These are phyloP conservation scores for Microplitis deprimator DNA, from an alignment of 2,888 invertebrate species.

Conservation along the genomic window DNA sequence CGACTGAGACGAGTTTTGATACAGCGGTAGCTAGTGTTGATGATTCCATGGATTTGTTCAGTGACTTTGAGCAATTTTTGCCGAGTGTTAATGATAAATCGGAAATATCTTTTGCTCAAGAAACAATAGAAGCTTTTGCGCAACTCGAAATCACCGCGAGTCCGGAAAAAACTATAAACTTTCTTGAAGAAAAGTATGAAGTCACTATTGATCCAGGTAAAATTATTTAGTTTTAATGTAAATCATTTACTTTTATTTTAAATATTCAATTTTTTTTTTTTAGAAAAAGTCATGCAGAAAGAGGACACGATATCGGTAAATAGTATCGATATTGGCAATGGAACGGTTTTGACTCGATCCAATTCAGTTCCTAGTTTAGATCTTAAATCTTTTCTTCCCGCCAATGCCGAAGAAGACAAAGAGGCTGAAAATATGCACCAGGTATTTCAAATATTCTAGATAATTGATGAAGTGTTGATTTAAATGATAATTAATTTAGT, in stretches of 20 bases:
- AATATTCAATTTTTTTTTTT: constrained; percentile 33
- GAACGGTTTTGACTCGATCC: constrained; percentile 63
- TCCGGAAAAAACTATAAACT: constrained; percentile 44
- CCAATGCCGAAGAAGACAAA: constrained; percentile 63
- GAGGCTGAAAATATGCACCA: constrained; percentile 64
- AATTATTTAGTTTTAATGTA: constrained; percentile 4
- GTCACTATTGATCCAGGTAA: constrained; percentile 58
- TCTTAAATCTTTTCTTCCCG: constrained; percentile 67
- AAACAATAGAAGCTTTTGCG: constrained; percentile 62
- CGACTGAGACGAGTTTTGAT: constrained; percentile 43
- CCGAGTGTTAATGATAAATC: constrained; percentile 50
- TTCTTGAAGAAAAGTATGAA: constrained; percentile 57
- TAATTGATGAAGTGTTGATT: background rate
- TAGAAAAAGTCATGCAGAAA: constrained; percentile 63
- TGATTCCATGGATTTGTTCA: constrained; percentile 57
- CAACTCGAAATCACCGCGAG: constrained; percentile 60
- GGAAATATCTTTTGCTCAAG: constrained; percentile 59
- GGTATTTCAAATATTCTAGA: constrained; percentile 50
- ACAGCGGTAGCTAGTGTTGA: constrained; percentile 35
- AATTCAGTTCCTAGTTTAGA: constrained; percentile 70
- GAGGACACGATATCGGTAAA: constrained; percentile 68
- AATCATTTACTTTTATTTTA: background rate
- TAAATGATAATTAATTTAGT: background rate
- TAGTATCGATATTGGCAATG: constrained; percentile 66
- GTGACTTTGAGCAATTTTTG: constrained; percentile 60